These are phyloP conservation scores for Psittacula cyanocephala DNA, from an alignment of 2,113 vertebrate species.

Conservation along the genomic window DNA sequence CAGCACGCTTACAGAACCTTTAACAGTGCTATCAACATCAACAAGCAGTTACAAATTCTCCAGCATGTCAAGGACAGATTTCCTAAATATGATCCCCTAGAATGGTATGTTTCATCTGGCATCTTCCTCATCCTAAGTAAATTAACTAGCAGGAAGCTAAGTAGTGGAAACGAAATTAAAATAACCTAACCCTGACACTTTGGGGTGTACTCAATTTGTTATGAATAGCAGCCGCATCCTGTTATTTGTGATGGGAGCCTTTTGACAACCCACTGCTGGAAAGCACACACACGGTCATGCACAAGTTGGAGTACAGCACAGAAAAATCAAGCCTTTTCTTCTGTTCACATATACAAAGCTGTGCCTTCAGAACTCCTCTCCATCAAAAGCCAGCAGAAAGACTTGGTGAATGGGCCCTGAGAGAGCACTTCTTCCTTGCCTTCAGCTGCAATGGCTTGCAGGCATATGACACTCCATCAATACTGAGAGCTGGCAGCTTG, in stretches of 20 bases:
- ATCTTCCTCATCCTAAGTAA: conserved; percentile 1
- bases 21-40: background rate
- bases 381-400: conserved; percentile 60
- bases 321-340: background rate
- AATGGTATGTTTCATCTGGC: background rate
- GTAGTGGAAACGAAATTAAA: background rate
- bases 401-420: conserved; percentile 66
- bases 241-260: background rate
- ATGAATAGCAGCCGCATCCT: conserved; percentile 51
- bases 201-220: background rate
- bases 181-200: background rate
- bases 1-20: background rate
- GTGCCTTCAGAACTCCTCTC: conserved; percentile 61
- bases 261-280: conserved; percentile 1
- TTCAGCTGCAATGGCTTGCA: conserved; percentile 58
- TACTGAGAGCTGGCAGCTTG: conserved; percentile 62
- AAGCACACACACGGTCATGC: background rate
- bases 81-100: background rate
- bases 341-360: conserved; percentile 24
- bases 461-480: conserved; percentile 71
- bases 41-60: background rate
- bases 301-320: background rate
- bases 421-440: conserved; percentile 72
- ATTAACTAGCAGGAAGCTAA: background rate
- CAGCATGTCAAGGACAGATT: background rate